Evolutionary conservation across 2,113 vertebrate species (phyloP), one percentile per base, ranked within the genome.

Genomic region (Lepisosteus oculatus): DNA sequence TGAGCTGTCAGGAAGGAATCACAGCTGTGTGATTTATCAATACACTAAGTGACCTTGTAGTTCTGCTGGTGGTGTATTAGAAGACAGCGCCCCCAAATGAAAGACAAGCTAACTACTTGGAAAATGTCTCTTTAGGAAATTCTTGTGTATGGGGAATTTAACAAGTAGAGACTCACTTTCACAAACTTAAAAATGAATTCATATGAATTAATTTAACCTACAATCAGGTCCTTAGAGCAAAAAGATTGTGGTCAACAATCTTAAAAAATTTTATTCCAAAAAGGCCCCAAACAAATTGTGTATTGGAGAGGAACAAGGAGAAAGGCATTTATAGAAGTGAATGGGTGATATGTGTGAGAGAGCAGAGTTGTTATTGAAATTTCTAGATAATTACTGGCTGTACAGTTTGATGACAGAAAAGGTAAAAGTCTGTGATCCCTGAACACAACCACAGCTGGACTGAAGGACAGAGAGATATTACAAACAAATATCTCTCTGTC

Each of bases 1-100:
- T 96, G 97, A 99, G 97, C 96, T 98, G 97, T 99, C 97, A 98
- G 95, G 96, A 92, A 96, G 94, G 94, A 98, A 97, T 98, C 97
- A 96, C 95, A 94, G 97, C 94, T 85, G 95, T 91, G 97, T 98
- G 97, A 99, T 99, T 99, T 97, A 99, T 99, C 97, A 99, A 98
- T 98, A 97, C 93, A 91, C 93, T 87, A 89, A 96, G 94, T 99
- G 97, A 99, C 97, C 97, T 99, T 99, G 97, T 88, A 85, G 85
- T 75, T 84, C 71, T 59, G 78, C 86, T 83, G 73, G 79, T 51
- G 79, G 81, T 84, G 78, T 80, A 76, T 76, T 89, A 83, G 92
- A 90, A 87, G 90, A 88, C 88, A 93, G 93, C 90, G 79, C 90
- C 90, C 92, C 92, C 91, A 89, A 74, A 88, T 85, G 93, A 54